Evolutionary conservation across 2,888 invertebrate genomes (phyloP), one percentile per base, ranked within the genome.

Genomic region (Nematopogon swammerdamellus): DNA sequence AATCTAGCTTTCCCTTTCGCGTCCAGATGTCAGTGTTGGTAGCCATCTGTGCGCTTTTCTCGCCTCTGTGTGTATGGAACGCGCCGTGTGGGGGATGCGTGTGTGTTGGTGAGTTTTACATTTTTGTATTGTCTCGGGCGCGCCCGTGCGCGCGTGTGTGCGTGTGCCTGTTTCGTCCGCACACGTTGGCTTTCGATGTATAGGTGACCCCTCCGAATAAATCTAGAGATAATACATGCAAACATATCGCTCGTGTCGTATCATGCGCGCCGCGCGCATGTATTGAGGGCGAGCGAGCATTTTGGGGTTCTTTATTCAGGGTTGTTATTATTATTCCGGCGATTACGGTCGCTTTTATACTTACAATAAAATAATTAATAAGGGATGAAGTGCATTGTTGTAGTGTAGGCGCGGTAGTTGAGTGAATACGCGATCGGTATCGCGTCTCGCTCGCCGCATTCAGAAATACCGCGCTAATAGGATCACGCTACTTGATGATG

Each of bases 361-460:
- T 68, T 70, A 74, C 77, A 76, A 79, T 79, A 77, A 79, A 79
- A 77, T 76, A 79, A 79, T 79, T 79, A 79, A 77, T 79, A 79
- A 79, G 76, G 77, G 79, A 75, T 76, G 74, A 68, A 73, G 71
- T 68, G 70, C 70, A 73, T 77, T 76, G 75, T 75, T 62, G 65
- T 58, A 60, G 68, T 62, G 65, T 58, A 59, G 68, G 65, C 58
- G 60, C 63, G 65, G 69, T 68, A 67, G 68, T 67, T n/a, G n/a
- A n/a, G n/a, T n/a, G n/a, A n/a, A n/a, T n/a, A n/a, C n/a, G n/a
- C 63, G 79, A 79, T 79, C 65, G 67, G 70, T 76, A 79, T 77
- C 77, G 57, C 61, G 58, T 62, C 64, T 67, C 67, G 75, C n/a
- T n/a, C n/a, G n/a, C n/a, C n/a, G n/a, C n/a, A n/a, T n/a, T n/a